Evolutionary conservation across 2,888 invertebrate genomes (phyloP).

Genomic region (Biston stratarius): DNA sequence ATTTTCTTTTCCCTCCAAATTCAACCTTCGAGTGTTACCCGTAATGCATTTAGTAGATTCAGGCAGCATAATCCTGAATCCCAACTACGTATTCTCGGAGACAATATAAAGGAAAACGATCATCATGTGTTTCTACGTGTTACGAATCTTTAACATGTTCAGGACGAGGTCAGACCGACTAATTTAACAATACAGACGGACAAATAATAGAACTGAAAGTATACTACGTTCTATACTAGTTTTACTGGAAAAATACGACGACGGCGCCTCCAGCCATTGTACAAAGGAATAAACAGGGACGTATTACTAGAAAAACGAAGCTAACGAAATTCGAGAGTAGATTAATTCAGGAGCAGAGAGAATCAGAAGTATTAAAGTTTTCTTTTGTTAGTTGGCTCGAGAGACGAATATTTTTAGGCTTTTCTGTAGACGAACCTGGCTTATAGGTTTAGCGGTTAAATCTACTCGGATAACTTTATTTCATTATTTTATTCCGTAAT

Average conservation of each 20-base stretch:
- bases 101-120: slow-evolving; percentile 14
- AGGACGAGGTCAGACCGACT: background rate
- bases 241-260: background rate
- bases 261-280: background rate
- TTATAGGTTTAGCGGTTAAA: background rate
- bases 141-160: background rate
- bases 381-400: slow-evolving; percentile 4
- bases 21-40: background rate
- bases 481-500: background rate
- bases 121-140: slow-evolving; percentile 6
- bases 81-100: slow-evolving; percentile 1
- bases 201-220: background rate
- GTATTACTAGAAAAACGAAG: slow-evolving; percentile 9
- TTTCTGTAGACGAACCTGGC: background rate
- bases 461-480: background rate
- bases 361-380: slow-evolving; percentile 18
- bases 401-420: slow-evolving; percentile 5
- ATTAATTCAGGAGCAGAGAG: slow-evolving; percentile 15
- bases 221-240: background rate
- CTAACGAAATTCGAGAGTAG: slow-evolving; percentile 19
- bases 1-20: background rate
- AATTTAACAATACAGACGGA: background rate
- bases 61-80: slow-evolving; percentile 3
- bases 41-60: slow-evolving; percentile 12
- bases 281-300: background rate